Base-by-base conservation (phyloP, 2,797 vertebrate genomes). In the Enteromius viviparus region DNA sequence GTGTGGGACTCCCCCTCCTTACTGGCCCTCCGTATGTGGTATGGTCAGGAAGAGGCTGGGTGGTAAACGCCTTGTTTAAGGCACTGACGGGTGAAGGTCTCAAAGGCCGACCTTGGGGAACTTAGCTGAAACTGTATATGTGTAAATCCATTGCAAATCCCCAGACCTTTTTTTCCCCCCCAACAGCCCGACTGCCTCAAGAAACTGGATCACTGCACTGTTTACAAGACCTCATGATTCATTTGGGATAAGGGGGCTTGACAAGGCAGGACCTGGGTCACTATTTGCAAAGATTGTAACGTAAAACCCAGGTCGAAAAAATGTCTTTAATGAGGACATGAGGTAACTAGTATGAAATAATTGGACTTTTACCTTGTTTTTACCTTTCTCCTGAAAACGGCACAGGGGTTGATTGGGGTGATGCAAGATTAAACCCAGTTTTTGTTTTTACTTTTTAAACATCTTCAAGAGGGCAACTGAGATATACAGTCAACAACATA, bases 101-200 rank as follows among this genome's bases (percentile, higher is more conserved):
- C 92, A 90, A 91, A 93, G 96, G 91, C 93, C 88, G 89, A 95
- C 96, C 96, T 97, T 95, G 92, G 94, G 90, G 94, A 93, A 95
- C 91, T 94, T 94, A 90, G 95, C 93, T 97, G 96, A 97, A 98
- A 98, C 94, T 90, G 94, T 96, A 97, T 96, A 97, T 37, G 97
- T 98, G 97, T 96, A 98, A 98, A 98, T 97, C 96, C 95, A 95
- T 94, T 19, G 86, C 94, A 97, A 97, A 96, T 95, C 96, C 96
- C 94, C 90, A 76, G 64, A 87, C 89, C 87, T 76, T 26, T 82
- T 90, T 90, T 89, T 81, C 86, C 80, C 86, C 80, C 84, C 89
- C 89, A 86, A 89, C 86, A 88, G 91, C 95, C 94, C 87, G 58
- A 87, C 93, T 95, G 95, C 95, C 96, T 93, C 76, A 93, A 93